phyloP scores from a whole-genome alignment of 1,140 invertebrate genomes.

The Pseudomyrmex cubaensis region DNA sequence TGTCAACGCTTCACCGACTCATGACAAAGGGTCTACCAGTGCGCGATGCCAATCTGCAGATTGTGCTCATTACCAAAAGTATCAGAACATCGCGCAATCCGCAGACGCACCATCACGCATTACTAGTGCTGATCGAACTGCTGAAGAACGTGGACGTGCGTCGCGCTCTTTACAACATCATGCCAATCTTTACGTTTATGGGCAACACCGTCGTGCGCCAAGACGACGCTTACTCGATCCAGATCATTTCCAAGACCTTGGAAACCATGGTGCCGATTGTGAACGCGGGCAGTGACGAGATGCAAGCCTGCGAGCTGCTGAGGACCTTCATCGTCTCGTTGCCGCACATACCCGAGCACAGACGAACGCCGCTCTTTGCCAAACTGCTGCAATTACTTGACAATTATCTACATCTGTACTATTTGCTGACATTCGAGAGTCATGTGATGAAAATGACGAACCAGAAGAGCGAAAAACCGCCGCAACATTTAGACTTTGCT shows the following conservation, averaged over 20 bases:
- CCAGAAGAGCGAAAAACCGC: conserved; percentile 69
- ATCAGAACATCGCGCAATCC: conserved; percentile 96
- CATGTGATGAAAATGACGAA: conserved; percentile 84
- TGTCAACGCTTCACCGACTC: conserved; percentile 91
- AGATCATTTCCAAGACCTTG: conserved; percentile 96
- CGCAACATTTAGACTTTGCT: conserved; percentile 90
- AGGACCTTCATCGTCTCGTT: conserved; percentile 95
- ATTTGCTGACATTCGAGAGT: conserved; percentile 89
- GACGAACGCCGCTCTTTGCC: conserved; percentile 91
- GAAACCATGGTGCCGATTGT: conserved; percentile 95
- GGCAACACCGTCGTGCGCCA: conserved; percentile 95
- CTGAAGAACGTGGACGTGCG: conserved; percentile 89
- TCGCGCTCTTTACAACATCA: conserved; percentile 95
- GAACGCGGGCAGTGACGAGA: conserved; percentile 86
- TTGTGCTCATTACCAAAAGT: conserved; percentile 94
- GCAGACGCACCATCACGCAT: conserved; percentile 96
- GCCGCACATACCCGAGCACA: conserved; percentile 95
- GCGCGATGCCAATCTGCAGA: conserved; percentile 89
- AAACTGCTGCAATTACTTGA: conserved; percentile 92
- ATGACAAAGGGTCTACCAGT: conserved; percentile 84
- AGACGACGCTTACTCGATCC: conserved; percentile 97
- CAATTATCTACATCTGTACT: conserved; percentile 91
- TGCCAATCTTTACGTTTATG: conserved; percentile 98
- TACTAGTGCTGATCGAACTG: conserved; percentile 89
- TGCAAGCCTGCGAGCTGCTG: conserved; percentile 88